phyloP scores from a whole-genome alignment of 1,140 invertebrate genomes.

The Anastrepha obliqua region DNA sequence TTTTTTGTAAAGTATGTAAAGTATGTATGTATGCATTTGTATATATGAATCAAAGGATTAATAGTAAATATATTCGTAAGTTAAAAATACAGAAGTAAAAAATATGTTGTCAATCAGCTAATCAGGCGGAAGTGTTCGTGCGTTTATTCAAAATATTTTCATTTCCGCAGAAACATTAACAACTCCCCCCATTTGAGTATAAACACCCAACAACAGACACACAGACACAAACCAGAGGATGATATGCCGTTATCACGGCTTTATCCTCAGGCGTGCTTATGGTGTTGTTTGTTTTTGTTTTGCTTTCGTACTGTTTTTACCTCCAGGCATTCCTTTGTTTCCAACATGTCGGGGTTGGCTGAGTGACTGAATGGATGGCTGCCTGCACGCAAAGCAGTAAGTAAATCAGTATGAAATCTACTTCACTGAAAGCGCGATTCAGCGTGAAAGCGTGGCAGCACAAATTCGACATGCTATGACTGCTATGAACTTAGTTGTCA shows the following conservation, averaged over 20 bases:
- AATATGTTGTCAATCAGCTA: slow-evolving; percentile 45
- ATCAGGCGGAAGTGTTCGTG: slow-evolving; percentile 39
- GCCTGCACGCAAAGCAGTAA: slow-evolving; percentile 13
- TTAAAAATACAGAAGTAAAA: neutral
- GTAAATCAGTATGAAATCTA: slow-evolving; percentile 43
- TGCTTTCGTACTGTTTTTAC: neutral
- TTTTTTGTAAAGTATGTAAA: no score
- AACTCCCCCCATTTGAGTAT: neutral
- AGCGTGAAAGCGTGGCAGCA: slow-evolving; percentile 27
- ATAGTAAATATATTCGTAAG: neutral
- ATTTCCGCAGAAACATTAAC: neutral
- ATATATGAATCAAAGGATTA: no score
- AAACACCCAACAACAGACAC: neutral
- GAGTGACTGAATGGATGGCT: neutral
- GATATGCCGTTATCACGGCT: neutral
- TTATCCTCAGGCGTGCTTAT: neutral
- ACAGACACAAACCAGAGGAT: neutral
- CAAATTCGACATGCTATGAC: slow-evolving; percentile 16
- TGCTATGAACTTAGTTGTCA: slow-evolving; percentile 35
- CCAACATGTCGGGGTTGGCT: neutral
- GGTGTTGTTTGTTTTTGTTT: slow-evolving; percentile 25
- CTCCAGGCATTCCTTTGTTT: slow-evolving; percentile 42
- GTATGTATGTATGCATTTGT: no score
- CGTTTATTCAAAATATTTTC: slow-evolving; percentile 40
- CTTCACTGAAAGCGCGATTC: neutral